Evolutionary conservation across 1,140 invertebrate genomes (phyloP).

Genomic region (Magallana gigas): DNA sequence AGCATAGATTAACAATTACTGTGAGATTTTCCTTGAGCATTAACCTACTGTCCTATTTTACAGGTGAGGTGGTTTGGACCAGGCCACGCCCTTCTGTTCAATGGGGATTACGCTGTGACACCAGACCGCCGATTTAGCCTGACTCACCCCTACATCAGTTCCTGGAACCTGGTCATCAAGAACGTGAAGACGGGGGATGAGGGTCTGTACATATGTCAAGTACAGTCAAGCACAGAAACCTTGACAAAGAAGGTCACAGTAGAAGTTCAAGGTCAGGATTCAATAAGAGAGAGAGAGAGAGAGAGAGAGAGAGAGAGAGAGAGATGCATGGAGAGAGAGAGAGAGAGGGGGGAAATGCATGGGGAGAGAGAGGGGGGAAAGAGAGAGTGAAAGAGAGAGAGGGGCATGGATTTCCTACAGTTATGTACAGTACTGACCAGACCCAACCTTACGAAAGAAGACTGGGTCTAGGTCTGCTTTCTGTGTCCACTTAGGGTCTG

Average conservation of each 20-base stretch:
- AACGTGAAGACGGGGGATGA: not conserved
- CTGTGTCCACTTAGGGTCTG: no score
- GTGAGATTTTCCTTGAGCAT: no score
- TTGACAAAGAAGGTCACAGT: not conserved
- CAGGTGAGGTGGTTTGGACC: constrained; percentile 27
- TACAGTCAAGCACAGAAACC: not conserved
- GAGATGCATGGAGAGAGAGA: not conserved
- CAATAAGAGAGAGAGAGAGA: not conserved
- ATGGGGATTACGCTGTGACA: not conserved
- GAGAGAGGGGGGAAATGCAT: no score
- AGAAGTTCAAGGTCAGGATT: not conserved
- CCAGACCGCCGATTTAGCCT: not conserved
- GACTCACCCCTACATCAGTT: not conserved
- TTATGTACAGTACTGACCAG: no score
- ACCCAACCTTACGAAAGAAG: no score
- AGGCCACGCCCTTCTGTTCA: not conserved
- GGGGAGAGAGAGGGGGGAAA: no score
- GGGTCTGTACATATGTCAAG: not conserved
- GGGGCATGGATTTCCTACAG: no score
- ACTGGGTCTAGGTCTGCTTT: no score
- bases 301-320: no score
- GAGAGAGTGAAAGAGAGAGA: no score
- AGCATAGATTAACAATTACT: no score
- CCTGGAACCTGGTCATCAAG: not conserved
- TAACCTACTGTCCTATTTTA: no score